Percentiles rank a stretch among this genome's conserved stretches.
These are phyloP conservation scores for Cylindroiulus punctatus DNA, from an alignment of 2,888 invertebrate genomes.

Conservation along the genomic window DNA sequence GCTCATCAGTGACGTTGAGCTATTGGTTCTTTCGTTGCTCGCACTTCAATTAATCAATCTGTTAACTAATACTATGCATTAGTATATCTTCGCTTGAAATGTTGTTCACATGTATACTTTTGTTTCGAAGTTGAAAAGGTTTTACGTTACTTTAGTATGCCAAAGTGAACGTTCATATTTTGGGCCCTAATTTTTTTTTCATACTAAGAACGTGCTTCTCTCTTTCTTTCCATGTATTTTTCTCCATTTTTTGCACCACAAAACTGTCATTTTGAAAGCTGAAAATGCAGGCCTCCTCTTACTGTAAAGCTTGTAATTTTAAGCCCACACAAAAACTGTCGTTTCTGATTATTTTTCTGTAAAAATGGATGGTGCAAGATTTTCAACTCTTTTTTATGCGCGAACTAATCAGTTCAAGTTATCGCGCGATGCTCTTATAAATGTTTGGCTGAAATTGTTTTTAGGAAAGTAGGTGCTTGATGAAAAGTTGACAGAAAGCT, in stretches of 20 bases:
- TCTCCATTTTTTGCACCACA: not conserved
- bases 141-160: constrained; percentile 1
- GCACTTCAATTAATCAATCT: constrained; percentile 28
- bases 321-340: constrained; percentile 45
- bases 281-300: constrained; percentile 34
- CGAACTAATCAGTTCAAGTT: constrained; percentile 29
- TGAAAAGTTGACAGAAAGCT: constrained; percentile 45
- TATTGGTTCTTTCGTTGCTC: not conserved
- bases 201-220: constrained; percentile 29
- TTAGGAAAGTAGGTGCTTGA: constrained; percentile 46
- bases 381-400: constrained; percentile 16
- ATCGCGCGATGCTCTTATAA: constrained; percentile 21
- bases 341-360: constrained; percentile 26
- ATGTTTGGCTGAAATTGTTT: constrained; percentile 33
- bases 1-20: not conserved
- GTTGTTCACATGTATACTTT: constrained; percentile 35
- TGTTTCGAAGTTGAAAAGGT: not conserved
- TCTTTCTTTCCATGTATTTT: constrained; percentile 5
- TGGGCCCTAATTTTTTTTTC: constrained; percentile 30
- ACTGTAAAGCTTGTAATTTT: constrained; percentile 43
- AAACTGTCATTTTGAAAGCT: constrained; percentile 28
- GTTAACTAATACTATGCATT: constrained; percentile 18
- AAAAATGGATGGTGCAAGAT: constrained; percentile 3
- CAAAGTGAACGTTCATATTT: not conserved
- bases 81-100: constrained; percentile 30